These are phyloP conservation scores for Diarsia rubi DNA, from an alignment of 2,888 invertebrate species.

Conservation along the genomic window DNA sequence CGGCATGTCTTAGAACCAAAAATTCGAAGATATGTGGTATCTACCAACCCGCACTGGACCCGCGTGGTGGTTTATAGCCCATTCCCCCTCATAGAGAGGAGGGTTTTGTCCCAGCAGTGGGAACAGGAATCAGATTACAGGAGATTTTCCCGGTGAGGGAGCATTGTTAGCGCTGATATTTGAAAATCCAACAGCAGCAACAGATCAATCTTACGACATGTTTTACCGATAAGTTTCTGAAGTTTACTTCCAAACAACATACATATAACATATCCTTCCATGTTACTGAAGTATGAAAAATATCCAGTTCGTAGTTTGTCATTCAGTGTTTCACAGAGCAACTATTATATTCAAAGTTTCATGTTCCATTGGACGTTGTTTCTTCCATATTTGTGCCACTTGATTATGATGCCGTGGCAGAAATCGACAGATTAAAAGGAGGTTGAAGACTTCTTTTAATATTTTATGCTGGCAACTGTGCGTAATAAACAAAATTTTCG, in stretches of 20 bases:
- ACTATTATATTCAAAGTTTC: slow-evolving; percentile 24
- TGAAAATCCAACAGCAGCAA: background rate
- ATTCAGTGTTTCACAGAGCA: slow-evolving; percentile 1
- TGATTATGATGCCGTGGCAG: background rate
- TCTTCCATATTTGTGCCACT: slow-evolving; percentile 14
- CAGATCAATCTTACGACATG: background rate
- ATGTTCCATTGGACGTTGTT: background rate
- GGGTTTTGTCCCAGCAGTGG: too few relatives aligned
- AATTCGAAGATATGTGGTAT: too few relatives aligned
- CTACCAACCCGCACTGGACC: too few relatives aligned
- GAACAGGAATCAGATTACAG: too few relatives aligned
- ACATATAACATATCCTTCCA: slow-evolving; percentile 42
- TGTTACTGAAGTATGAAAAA: slow-evolving; percentile 20
- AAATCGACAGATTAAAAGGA: background rate
- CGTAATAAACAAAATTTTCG: background rate
- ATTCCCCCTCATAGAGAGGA: too few relatives aligned
- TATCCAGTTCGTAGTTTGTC: background rate
- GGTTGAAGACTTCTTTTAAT: slow-evolving; percentile 12
- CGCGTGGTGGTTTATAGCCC: too few relatives aligned
- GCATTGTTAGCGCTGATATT: background rate
- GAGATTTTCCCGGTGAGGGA: too few relatives aligned
- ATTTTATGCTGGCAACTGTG: background rate
- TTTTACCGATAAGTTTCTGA: background rate
- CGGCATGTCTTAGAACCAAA: too few relatives aligned
- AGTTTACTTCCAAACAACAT: background rate